phyloP scores from a whole-genome alignment of 2,888 invertebrate genomes.

The Antitype chi region DNA sequence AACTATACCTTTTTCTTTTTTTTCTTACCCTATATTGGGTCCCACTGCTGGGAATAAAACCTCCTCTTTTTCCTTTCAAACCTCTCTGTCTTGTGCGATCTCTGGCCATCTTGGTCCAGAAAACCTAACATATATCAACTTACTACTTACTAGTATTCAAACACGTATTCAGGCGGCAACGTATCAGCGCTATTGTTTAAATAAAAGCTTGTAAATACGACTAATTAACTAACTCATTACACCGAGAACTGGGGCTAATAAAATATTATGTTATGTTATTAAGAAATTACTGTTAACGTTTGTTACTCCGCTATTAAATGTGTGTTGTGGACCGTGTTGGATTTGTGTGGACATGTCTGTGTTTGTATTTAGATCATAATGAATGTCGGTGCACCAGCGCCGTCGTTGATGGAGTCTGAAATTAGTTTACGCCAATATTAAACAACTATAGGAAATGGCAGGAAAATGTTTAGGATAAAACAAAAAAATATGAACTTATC shows the following conservation, averaged over 20 bases:
- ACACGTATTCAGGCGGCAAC: slow-evolving; percentile 25
- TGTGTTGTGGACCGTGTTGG: slow-evolving; percentile 66
- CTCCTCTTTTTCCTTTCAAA: too few species aligned
- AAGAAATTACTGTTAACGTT: slow-evolving; percentile 85
- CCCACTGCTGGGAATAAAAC: too few species aligned
- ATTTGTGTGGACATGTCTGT: slow-evolving; percentile 73
- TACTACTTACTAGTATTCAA: neutral
- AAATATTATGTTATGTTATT: slow-evolving; percentile 88
- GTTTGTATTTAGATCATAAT: neutral
- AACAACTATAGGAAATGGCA: neutral
- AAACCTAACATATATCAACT: neutral
- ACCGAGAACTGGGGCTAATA: slow-evolving; percentile 84
- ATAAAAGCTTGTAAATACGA: slow-evolving; percentile 73
- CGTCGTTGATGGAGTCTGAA: neutral
- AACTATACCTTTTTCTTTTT: too few species aligned
- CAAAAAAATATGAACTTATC: neutral
- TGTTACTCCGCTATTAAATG: slow-evolving; percentile 79
- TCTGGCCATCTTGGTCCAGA: too few species aligned
- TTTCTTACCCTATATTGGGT: too few species aligned
- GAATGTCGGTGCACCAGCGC: neutral
- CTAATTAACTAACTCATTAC: slow-evolving; percentile 89
- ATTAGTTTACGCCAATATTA: neutral
- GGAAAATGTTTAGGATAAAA: neutral
- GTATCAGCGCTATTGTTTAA: slow-evolving; percentile 80
- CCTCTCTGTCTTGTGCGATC: too few species aligned